Evolutionary conservation across 1,140 invertebrate species (phyloP).

Genomic region (Leptopilina boulardi): DNA sequence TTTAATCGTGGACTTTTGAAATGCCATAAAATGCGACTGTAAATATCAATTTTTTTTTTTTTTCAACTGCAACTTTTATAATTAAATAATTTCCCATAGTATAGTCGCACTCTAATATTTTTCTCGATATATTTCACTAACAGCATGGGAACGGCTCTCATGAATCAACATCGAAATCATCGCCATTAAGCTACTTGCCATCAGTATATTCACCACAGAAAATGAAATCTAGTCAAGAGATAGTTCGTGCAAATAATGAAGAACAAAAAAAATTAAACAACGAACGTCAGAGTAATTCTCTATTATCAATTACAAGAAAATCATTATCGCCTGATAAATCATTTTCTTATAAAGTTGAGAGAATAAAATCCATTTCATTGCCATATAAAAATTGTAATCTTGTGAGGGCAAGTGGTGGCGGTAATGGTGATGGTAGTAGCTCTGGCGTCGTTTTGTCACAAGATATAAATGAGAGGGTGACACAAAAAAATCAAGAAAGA

Average conservation of each 20-base stretch:
- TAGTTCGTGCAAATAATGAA: slow-evolving; percentile 52
- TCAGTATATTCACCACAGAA: slow-evolving; percentile 59
- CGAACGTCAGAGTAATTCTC: slow-evolving; percentile 48
- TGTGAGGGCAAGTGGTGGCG: slow-evolving; percentile 55
- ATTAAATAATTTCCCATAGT: slow-evolving; percentile 41
- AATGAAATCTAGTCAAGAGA: slow-evolving; percentile 51
- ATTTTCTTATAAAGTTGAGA: slow-evolving; percentile 64
- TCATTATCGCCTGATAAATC: slow-evolving; percentile 56
- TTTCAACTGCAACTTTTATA: too few relatives aligned
- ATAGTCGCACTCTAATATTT: slow-evolving; percentile 58
- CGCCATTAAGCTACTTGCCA: slow-evolving; percentile 63
- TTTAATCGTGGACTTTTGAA: neutral
- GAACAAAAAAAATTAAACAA: slow-evolving; percentile 58
- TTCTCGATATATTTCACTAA: slow-evolving; percentile 71
- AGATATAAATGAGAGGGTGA: slow-evolving; percentile 61
- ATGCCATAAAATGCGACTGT: slow-evolving; percentile 58
- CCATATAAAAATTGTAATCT: slow-evolving; percentile 63
- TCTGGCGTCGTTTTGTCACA: slow-evolving; percentile 25
- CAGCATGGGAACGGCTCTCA: slow-evolving; percentile 67
- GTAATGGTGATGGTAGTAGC: slow-evolving; percentile 54
- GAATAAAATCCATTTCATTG: slow-evolving; percentile 66
- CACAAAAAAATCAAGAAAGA: slow-evolving; percentile 59
- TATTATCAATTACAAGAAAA: slow-evolving; percentile 56
- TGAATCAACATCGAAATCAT: slow-evolving; percentile 61
- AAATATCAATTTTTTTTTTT: slow-evolving; percentile 3